Conservation (phyloP, 2,888 invertebrate genomes). For the Linyphia triangularis region DNA sequence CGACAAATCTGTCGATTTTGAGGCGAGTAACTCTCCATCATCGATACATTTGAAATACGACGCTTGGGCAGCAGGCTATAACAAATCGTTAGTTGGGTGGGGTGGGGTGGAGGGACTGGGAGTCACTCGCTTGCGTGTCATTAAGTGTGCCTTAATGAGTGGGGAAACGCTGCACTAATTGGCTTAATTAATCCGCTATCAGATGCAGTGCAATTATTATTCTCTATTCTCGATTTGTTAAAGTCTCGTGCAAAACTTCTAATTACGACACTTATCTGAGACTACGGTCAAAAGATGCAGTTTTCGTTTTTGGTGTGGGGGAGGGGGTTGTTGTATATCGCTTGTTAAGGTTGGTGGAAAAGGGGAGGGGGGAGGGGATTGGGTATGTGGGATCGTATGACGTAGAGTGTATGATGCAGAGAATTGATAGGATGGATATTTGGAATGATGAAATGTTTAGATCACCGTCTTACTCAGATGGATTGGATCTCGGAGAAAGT, state of each 20-base stretch:
- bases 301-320: background rate
- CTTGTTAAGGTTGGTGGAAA: conserved; percentile 2
- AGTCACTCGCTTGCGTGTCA: conserved; percentile 60
- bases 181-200: conserved; percentile 76
- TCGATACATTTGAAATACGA: conserved; percentile 69
- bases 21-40: background rate
- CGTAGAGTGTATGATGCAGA: too few species aligned
- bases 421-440: too few species aligned
- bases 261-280: conserved; percentile 70
- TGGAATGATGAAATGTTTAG: too few species aligned
- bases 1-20: background rate
- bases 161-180: conserved; percentile 83
- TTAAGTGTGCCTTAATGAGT: conserved; percentile 80
- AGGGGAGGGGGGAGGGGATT: background rate
- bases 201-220: conserved; percentile 74
- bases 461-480: too few species aligned
- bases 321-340: background rate
- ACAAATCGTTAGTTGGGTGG: conserved; percentile 57
- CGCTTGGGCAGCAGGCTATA: conserved; percentile 15
- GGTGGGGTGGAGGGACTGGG: too few species aligned
- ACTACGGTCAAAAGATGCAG: conserved; percentile 59
- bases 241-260: conserved; percentile 71
- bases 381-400: background rate
- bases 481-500: too few species aligned
- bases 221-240: conserved; percentile 66